Evolutionary conservation across 2,797 vertebrate genomes (phyloP), one percentile per base, ranked within the genome.

Genomic region (Sylvilagus floridanus): DNA sequence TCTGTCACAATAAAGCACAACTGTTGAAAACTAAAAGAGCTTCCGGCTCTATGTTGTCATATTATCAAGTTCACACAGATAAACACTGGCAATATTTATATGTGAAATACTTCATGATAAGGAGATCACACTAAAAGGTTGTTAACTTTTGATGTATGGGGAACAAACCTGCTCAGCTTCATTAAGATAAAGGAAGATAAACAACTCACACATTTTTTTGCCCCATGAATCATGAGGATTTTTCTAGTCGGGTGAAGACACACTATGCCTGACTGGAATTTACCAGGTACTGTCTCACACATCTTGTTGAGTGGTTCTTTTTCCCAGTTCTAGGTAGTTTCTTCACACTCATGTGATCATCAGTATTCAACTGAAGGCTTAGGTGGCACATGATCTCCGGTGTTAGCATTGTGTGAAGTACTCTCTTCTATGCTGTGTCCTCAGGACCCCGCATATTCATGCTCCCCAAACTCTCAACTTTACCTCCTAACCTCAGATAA

Each of bases 121-220:
- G 60, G 22, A 79, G 16, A 50, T 66, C 1, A 78, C 21, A 75
- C 5, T 12, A 24, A 84, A 85, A 72, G 26, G 0, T 13, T 47
- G 16, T n/a, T 94, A 73, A 85, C 50, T 83, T 87, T 75, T 92
- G 19, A 85, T 65, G 72, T 73, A 54, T 54, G 5, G 4, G 65
- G 68, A n/a, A 76, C 93, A 93, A 77, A 9, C 0, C 32, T 76
- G 0, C 82, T 78, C 91, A 47, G 42, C 13, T 24, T 71, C 14
- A 84, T 63, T 87, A 83, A 75, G 26, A 60, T 32, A 11, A 94
- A 86, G 28, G 10, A 93, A 81, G n/a, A 77, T 68, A 37, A 90
- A 85, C 7, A 91, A 37, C 4, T 42, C 95, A 54, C 21, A 68
- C 47, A 30, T 9, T 57, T 21, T 21, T 21, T 21, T 57, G 13